Conservation (phyloP, 2,113 vertebrate genomes). For the Brienomyrus brachyistius region DNA sequence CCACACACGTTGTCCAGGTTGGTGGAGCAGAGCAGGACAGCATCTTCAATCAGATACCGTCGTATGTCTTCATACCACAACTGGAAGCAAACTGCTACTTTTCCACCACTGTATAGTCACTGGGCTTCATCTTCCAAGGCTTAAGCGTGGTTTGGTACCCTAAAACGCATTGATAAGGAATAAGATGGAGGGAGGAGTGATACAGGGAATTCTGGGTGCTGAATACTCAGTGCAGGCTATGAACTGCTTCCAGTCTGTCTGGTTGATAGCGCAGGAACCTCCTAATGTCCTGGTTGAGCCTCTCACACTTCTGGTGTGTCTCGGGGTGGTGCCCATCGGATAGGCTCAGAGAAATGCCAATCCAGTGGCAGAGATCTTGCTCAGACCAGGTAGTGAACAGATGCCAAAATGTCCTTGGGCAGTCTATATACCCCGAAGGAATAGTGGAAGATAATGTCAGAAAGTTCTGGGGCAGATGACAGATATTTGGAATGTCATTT, state of each 20-base stretch:
- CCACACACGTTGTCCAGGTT: background rate
- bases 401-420: constrained; percentile 20
- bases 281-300: background rate
- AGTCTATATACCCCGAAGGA: background rate
- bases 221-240: background rate
- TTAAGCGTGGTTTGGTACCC: background rate
- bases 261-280: background rate
- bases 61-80: too few species aligned
- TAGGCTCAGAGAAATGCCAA: background rate
- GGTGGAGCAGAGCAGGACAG: background rate
- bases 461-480: background rate
- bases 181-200: background rate
- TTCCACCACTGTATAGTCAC: background rate
- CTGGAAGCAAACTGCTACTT: background rate
- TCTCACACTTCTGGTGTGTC: background rate
- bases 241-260: background rate
- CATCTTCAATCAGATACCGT: background rate
- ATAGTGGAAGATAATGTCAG: background rate
- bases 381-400: background rate
- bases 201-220: background rate
- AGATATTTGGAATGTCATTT: background rate
- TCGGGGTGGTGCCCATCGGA: background rate
- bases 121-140: too few species aligned
- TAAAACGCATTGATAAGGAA: background rate
- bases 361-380: background rate